Conservation (phyloP, 2,888 invertebrate species). For the Pterostichus niger region DNA sequence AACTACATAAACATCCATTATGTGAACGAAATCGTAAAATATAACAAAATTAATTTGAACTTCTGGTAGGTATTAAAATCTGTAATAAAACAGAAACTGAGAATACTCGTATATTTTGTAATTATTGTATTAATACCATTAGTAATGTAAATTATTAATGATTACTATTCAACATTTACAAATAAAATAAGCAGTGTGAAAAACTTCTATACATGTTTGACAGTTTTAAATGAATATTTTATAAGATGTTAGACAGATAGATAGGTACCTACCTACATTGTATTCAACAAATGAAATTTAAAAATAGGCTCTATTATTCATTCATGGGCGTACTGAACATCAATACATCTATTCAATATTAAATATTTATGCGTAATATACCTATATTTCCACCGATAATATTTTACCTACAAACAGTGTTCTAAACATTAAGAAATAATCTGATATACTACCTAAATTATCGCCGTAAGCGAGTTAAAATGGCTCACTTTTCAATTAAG, state of each 20-base stretch:
- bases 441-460: too few species aligned
- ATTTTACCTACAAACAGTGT: too few species aligned
- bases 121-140: background rate
- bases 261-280: constrained; percentile 31
- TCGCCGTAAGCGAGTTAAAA: too few species aligned
- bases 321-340: constrained; percentile 45
- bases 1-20: too few species aligned
- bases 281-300: constrained; percentile 45
- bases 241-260: constrained; percentile 13
- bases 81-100: constrained; percentile 2
- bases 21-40: constrained; percentile 24
- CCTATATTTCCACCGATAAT: background rate
- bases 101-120: background rate
- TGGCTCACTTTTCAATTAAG: too few species aligned
- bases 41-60: background rate
- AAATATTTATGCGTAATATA: constrained; percentile 42
- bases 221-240: constrained; percentile 27
- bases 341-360: constrained; percentile 37
- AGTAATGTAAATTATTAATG: background rate
- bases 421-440: too few species aligned
- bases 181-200: constrained; percentile 11
- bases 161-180: too few species aligned
- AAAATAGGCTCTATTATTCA: constrained; percentile 42
- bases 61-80: background rate
- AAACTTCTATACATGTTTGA: constrained; percentile 4